Percentiles rank a stretch among this genome's conserved stretches.
Evolutionary conservation across 2,797 vertebrate species (phyloP).

Genomic region (Scolopax bukidnonensis): DNA sequence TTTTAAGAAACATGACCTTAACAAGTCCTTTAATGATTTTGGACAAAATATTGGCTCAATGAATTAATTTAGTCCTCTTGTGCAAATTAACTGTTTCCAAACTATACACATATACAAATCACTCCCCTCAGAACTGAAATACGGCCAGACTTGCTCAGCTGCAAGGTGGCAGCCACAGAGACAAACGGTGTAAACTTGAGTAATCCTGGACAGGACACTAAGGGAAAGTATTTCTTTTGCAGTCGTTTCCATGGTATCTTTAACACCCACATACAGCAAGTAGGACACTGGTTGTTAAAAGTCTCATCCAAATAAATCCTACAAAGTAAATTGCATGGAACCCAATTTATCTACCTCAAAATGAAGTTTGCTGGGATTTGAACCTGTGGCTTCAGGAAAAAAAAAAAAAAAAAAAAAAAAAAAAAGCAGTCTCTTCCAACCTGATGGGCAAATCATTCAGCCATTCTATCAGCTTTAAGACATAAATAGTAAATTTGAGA

Average conservation of each 20-base stretch:
- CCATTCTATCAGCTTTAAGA: slow-evolving; percentile 21
- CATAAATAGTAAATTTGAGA: neutral
- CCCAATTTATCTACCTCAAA: slow-evolving; percentile 61
- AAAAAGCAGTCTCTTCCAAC: neutral
- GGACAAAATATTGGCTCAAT: slow-evolving; percentile 1
- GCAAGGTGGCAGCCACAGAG: slow-evolving; percentile 6
- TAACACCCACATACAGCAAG: slow-evolving; percentile 46
- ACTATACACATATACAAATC: neutral
- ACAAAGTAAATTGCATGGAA: slow-evolving; percentile 55
- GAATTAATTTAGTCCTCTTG: neutral
- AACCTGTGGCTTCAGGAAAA: slow-evolving; percentile 1
- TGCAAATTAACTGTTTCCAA: slow-evolving; percentile 3
- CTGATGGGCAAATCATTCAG: neutral
- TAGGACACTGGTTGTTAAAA: slow-evolving; percentile 47
- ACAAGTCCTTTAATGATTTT: neutral
- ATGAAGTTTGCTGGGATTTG: slow-evolving; percentile 55
- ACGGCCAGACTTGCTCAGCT: neutral
- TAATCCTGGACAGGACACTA: slow-evolving; percentile 54
- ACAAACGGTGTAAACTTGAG: slow-evolving; percentile 3
- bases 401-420: neutral
- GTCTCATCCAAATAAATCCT: slow-evolving; percentile 65
- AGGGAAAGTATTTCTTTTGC: slow-evolving; percentile 39
- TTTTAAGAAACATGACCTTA: neutral
- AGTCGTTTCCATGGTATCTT: slow-evolving; percentile 45
- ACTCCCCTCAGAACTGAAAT: slow-evolving; percentile 1